These are phyloP conservation scores for Palythoa caribaeorum DNA, from an alignment of 92 coral and sea anemone species.

Conservation along the genomic window DNA sequence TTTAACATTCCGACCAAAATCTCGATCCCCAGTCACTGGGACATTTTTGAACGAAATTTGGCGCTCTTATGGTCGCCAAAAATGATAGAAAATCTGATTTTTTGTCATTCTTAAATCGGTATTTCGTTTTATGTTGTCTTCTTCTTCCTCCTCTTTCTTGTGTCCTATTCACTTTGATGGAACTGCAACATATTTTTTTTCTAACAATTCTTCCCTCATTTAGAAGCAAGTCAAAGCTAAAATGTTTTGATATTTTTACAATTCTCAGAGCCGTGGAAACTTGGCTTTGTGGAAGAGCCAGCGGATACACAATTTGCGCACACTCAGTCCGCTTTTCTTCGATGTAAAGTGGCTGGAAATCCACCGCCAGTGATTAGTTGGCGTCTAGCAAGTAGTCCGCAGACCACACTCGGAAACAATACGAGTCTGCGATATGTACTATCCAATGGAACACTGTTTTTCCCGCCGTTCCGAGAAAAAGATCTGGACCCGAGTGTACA, in stretches of 20 bases:
- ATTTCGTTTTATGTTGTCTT: too few species aligned
- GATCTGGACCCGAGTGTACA: conserved; percentile 77
- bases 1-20: too few species aligned
- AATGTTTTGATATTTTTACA: neutral
- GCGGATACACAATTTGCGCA: conserved; percentile 92
- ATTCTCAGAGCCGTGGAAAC: conserved; percentile 79
- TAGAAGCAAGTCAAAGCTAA: neutral
- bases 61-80: too few species aligned
- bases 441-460: conserved; percentile 87
- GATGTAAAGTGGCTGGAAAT: conserved; percentile 77
- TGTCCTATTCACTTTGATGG: too few species aligned
- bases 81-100: too few species aligned
- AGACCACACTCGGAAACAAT: conserved; percentile 63
- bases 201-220: too few species aligned
- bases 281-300: conserved; percentile 93
- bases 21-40: too few species aligned
- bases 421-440: conserved; percentile 80
- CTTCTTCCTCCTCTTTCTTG: too few species aligned
- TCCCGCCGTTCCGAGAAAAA: conserved; percentile 83
- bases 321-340: conserved; percentile 84
- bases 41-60: too few species aligned
- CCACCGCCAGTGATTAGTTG: conserved; percentile 77
- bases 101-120: too few species aligned
- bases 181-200: too few species aligned
- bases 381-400: conserved; percentile 71